Conservation (phyloP, 2,888 invertebrate species). For the Hypselothyrea guttata region DNA sequence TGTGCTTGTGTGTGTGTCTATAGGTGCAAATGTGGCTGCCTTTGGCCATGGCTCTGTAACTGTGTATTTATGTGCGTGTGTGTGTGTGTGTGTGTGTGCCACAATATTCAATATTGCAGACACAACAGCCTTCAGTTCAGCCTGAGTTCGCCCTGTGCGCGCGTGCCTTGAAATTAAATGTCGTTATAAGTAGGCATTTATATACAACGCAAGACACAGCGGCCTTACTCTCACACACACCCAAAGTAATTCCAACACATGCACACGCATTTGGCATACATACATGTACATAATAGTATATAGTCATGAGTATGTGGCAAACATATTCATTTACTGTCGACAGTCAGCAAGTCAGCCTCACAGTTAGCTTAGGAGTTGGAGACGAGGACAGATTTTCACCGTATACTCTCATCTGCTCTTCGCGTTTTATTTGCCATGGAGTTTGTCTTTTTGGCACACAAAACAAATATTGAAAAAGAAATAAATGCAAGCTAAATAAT, state of each 20-base stretch:
- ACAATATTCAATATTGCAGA: constrained; percentile 71
- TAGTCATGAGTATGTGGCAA: constrained; percentile 23
- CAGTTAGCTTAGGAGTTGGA: constrained; percentile 6
- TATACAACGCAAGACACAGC: constrained; percentile 56
- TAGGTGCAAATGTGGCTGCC: constrained; percentile 56
- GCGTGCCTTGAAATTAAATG: constrained; percentile 73
- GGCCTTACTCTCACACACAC: constrained; percentile 7
- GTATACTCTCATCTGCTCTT: not conserved
- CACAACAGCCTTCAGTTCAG: constrained; percentile 39
- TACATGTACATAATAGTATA: constrained; percentile 3
- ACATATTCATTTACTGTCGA: constrained; percentile 52
- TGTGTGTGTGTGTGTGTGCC: constrained; percentile 22
- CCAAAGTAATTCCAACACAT: not conserved
- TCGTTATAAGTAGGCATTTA: constrained; percentile 73
- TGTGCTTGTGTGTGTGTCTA: constrained; percentile 19
- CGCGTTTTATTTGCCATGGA: constrained; percentile 32
- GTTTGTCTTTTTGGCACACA: constrained; percentile 63
- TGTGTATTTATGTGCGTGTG: constrained; percentile 3
- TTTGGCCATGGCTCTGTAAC: not conserved
- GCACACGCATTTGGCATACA: not conserved
- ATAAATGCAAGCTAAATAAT: constrained; percentile 62
- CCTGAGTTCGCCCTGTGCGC: constrained; percentile 43
- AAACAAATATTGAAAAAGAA: constrained; percentile 72
- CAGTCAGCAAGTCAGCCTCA: constrained; percentile 40
- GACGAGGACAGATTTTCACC: too few relatives aligned